A percentile compares a stretch with the other conserved stretches of the same genome.
Conservation (phyloP, 1,140 invertebrate genomes). For the Rhagoletis pomonella region DNA sequence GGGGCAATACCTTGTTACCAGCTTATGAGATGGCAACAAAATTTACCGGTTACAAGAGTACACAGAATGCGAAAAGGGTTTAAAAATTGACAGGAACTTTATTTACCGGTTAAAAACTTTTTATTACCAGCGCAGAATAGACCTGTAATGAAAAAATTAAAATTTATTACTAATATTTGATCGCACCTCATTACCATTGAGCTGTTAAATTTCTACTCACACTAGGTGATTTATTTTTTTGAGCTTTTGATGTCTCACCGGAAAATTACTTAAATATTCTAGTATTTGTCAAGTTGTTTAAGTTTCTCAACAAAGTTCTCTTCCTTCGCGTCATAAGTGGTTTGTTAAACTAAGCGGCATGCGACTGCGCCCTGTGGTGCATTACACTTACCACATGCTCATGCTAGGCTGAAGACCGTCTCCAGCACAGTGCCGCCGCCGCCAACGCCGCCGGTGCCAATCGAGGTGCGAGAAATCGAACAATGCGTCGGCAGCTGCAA, state of each 20-base stretch:
- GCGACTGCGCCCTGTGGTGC: background rate
- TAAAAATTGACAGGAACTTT: too few relatives aligned
- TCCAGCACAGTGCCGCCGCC: background rate
- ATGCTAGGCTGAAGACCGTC: background rate
- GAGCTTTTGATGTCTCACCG: background rate
- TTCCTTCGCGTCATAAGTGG: background rate
- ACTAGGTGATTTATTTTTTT: too few relatives aligned
- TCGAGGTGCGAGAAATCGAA: conserved; percentile 35
- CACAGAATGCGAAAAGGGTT: too few relatives aligned
- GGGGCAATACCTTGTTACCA: too few relatives aligned
- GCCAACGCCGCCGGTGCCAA: background rate
- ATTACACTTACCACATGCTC: conserved; percentile 24
- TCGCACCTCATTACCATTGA: background rate
- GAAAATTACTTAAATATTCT: background rate
- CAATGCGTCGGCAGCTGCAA: conserved; percentile 20
- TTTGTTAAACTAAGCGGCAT: background rate
- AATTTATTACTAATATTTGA: too few relatives aligned
- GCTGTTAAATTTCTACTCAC: background rate
- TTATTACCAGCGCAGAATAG: too few relatives aligned
- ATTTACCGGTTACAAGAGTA: too few relatives aligned
- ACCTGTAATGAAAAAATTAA: too few relatives aligned
- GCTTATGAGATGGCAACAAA: too few relatives aligned
- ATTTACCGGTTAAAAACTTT: too few relatives aligned
- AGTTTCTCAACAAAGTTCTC: background rate
- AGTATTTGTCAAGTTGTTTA: conserved; percentile 21